Conservation (phyloP, 2,888 invertebrate genomes). For the Agapostemon virescens region DNA sequence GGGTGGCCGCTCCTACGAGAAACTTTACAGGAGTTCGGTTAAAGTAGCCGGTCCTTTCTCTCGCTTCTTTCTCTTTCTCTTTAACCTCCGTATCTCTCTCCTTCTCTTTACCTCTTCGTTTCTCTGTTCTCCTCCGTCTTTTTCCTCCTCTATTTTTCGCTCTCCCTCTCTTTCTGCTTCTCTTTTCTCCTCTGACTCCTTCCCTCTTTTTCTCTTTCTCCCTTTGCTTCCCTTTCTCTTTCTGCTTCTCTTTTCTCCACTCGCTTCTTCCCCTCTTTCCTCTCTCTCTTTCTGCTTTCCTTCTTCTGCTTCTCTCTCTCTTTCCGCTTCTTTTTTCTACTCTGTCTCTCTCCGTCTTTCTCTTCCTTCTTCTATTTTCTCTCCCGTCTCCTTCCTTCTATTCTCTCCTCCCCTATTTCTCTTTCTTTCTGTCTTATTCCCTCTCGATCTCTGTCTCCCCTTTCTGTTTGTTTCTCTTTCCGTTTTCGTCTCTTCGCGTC, state of each 20-base stretch:
- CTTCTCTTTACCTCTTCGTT: conserved; percentile 13
- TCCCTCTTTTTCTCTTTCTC: conserved; percentile 21
- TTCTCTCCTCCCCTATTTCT: too few relatives aligned
- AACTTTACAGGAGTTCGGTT: conserved; percentile 72
- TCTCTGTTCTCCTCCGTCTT: conserved; percentile 6
- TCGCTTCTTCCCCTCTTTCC: conserved; percentile 18
- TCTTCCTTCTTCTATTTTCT: too few relatives aligned
- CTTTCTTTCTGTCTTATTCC: not conserved
- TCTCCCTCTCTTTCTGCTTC: too few relatives aligned
- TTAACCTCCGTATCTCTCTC: too few relatives aligned
- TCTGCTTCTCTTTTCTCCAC: too few relatives aligned
- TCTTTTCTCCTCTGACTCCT: not conserved
- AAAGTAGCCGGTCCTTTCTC: conserved; percentile 67
- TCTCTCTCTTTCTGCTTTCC: not conserved
- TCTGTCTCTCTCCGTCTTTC: not conserved
- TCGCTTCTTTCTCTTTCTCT: conserved; percentile 11
- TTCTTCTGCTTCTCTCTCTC: conserved; percentile 31
- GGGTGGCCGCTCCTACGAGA: conserved; percentile 61
- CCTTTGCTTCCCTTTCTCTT: conserved; percentile 1
- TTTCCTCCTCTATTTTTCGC: too few relatives aligned
- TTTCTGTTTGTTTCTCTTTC: conserved; percentile 6
- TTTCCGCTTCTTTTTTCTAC: conserved; percentile 10
- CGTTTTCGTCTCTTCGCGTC: too few relatives aligned
- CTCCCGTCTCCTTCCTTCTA: too few relatives aligned
- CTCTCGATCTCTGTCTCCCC: conserved; percentile 18